Percentiles rank a stretch among this genome's conserved stretches.
Conservation (phyloP, 2,113 vertebrate genomes). For the Smithornis capensis region DNA sequence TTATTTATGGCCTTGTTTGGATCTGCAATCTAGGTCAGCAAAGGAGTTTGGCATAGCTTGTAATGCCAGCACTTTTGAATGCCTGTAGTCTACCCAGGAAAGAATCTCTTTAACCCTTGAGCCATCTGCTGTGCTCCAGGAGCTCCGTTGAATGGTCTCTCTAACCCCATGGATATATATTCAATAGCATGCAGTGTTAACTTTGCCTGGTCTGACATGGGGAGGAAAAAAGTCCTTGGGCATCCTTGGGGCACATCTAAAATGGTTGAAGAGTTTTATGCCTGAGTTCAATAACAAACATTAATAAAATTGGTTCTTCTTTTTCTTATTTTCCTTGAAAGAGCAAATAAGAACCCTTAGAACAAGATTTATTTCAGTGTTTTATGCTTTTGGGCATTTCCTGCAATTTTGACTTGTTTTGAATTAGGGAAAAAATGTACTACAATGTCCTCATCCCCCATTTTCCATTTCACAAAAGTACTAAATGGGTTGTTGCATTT, state of each 20-base stretch:
- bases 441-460: background rate
- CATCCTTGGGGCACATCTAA: conserved; percentile 4
- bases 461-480: conserved; percentile 47
- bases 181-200: background rate
- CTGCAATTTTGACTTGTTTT: conserved; percentile 63
- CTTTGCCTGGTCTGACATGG: background rate
- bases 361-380: conserved; percentile 59
- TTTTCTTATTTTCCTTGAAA: conserved; percentile 5
- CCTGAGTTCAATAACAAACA: conserved; percentile 42
- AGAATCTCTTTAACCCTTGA: background rate
- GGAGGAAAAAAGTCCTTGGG: background rate
- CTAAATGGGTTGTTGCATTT: conserved; percentile 20
- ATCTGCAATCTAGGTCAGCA: background rate
- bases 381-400: conserved; percentile 51
- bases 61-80: background rate
- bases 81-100: background rate
- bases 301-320: conserved; percentile 45
- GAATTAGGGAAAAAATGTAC: conserved; percentile 39
- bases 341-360: conserved; percentile 36
- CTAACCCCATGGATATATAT: background rate
- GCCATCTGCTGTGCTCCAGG: background rate
- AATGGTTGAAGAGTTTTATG: conserved; percentile 50
- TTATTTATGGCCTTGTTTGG: background rate
- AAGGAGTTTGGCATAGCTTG: background rate
- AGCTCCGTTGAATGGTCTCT: background rate